phyloP scores from a whole-genome alignment of 2,797 vertebrate species.

The Lepus oiostolus region DNA sequence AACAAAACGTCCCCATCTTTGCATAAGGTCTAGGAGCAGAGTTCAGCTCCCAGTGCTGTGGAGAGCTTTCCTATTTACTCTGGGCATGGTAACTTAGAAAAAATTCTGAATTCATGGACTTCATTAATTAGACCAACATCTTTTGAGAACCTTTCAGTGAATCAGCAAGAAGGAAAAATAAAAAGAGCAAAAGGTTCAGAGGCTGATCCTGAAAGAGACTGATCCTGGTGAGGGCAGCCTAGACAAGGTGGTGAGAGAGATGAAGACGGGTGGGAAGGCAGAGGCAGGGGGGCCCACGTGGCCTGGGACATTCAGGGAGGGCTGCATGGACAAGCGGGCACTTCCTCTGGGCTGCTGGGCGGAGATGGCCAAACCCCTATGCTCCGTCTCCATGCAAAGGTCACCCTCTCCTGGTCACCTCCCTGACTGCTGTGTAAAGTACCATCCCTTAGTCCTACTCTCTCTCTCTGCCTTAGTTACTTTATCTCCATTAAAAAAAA shows the following conservation, averaged over 20 bases:
- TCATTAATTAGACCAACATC: slow-evolving; percentile 2
- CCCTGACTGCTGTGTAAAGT: too few species aligned
- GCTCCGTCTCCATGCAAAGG: too few species aligned
- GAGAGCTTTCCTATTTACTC: slow-evolving; percentile 18
- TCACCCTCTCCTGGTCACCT: neutral
- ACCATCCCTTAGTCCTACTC: neutral
- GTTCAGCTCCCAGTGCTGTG: neutral
- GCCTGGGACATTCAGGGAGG: neutral
- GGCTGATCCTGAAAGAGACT: neutral
- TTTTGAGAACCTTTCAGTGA: slow-evolving; percentile 18
- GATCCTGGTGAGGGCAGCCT: neutral
- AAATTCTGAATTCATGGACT: slow-evolving; percentile 24
- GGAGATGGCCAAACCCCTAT: neutral
- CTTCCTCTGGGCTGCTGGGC: neutral
- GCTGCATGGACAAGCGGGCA: neutral
- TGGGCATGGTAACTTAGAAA: neutral
- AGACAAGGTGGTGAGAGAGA: neutral
- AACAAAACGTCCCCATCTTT: slow-evolving; percentile 42
- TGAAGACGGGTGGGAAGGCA: rapidly evolving
- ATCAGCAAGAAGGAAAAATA: neutral
- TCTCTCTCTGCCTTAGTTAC: neutral
- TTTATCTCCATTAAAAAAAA: neutral
- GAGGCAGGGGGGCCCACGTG: neutral
- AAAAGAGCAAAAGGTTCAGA: neutral
- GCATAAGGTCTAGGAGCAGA: neutral